Evolutionary conservation across 2,113 vertebrate genomes (phyloP).

Genomic region (Catharus fuscescens): DNA sequence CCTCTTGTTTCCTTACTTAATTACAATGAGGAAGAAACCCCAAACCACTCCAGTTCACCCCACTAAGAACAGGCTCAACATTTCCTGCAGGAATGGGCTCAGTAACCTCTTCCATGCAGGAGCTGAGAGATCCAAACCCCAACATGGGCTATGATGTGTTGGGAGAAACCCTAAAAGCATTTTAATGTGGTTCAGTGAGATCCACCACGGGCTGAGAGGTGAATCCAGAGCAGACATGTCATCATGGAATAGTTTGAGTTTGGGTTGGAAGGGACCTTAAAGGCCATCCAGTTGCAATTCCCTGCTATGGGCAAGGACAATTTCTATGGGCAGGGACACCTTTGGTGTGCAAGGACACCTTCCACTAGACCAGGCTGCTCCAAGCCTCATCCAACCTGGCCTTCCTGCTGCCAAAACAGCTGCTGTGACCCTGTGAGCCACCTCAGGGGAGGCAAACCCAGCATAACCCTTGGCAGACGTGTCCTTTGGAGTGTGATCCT

Average conservation of each 20-base stretch:
- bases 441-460: background rate
- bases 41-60: background rate
- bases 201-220: background rate
- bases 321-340: background rate
- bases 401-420: background rate
- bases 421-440: fast-evolving
- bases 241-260: background rate
- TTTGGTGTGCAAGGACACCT: background rate
- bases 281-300: background rate
- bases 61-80: background rate
- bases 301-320: background rate
- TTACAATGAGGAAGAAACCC: background rate
- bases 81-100: background rate
- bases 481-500: background rate
- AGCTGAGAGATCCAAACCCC: background rate
- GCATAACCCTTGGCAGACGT: fast-evolving
- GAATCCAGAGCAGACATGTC: background rate
- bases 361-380: background rate
- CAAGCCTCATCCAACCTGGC: background rate
- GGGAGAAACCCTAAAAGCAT: background rate
- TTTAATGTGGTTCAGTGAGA: background rate
- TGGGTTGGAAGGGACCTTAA: background rate
- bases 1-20: slow-evolving; percentile 20
- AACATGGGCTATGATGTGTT: fast-evolving
- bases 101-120: background rate